phyloP scores from a whole-genome alignment of 2,113 vertebrate genomes.

The Lepisosteus oculatus region DNA sequence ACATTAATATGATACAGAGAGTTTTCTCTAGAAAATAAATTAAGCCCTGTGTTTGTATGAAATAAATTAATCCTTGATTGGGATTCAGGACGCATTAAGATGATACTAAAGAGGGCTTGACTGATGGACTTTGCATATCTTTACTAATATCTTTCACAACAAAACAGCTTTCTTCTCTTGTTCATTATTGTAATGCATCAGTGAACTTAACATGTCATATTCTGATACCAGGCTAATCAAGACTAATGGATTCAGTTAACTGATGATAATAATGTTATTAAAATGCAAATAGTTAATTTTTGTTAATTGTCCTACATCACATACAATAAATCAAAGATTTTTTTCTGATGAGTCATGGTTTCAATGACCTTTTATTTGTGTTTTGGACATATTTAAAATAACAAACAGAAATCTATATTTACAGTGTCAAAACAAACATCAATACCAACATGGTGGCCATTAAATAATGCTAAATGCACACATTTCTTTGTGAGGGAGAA shows the following conservation, averaged over 20 bases:
- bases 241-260: conserved; percentile 93
- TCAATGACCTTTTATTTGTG: conserved; percentile 24
- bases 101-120: background rate
- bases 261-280: conserved; percentile 92
- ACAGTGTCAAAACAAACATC: too few species aligned
- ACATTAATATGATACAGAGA: too few species aligned
- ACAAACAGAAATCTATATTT: too few species aligned
- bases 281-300: conserved; percentile 95
- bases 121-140: background rate
- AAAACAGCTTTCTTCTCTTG: conserved; percentile 29
- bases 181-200: conserved; percentile 62
- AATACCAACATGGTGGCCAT: too few species aligned
- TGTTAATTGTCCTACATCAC: conserved; percentile 87
- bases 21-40: too few species aligned
- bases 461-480: background rate
- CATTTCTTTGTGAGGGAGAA: too few species aligned
- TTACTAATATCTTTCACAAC: conserved; percentile 18
- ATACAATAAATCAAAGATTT: conserved; percentile 77
- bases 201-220: conserved; percentile 63
- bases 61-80: background rate
- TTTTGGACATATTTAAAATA: too few species aligned
- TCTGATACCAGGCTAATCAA: conserved; percentile 82
- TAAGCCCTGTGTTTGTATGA: background rate
- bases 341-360: conserved; percentile 46
- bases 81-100: background rate